These are phyloP conservation scores for Lycaena phlaeas DNA, from an alignment of 2,888 invertebrate species.

Conservation along the genomic window DNA sequence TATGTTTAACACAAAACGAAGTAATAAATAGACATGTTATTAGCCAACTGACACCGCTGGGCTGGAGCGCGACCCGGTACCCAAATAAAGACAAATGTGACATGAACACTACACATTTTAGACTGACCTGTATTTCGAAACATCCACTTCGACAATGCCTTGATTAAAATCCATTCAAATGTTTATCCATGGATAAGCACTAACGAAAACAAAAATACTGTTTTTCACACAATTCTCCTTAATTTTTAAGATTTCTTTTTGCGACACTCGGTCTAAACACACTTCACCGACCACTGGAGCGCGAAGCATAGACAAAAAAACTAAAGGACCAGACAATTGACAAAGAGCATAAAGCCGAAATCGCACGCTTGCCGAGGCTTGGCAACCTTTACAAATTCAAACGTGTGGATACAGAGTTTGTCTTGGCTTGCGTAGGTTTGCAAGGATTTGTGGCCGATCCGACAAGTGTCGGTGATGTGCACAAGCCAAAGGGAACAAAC, in stretches of 20 bases:
- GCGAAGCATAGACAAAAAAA: slow-evolving; percentile 25
- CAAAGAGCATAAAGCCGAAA: no score
- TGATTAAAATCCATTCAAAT: slow-evolving; percentile 41
- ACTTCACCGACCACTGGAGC: slow-evolving; percentile 28
- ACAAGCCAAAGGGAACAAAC: no score
- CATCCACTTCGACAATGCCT: slow-evolving; percentile 27
- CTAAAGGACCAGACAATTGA: slow-evolving; percentile 11
- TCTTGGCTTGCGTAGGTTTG: no score
- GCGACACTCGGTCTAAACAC: slow-evolving; percentile 47
- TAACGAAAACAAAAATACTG: slow-evolving; percentile 40
- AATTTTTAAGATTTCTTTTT: slow-evolving; percentile 47
- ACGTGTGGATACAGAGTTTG: no score
- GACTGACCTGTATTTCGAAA: slow-evolving; percentile 48
- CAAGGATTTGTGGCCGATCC: no score
- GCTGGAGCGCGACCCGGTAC: slow-evolving; percentile 40
- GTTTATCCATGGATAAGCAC: slow-evolving; percentile 40
- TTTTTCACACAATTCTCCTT: slow-evolving; percentile 55
- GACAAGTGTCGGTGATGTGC: no score
- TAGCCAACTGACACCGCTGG: slow-evolving; percentile 46
- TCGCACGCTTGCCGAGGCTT: no score
- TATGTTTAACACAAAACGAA: slow-evolving; percentile 23
- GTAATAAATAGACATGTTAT: slow-evolving; percentile 17
- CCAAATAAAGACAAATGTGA: slow-evolving; percentile 62
- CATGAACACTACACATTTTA: slow-evolving; percentile 34
- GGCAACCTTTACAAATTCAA: no score